A percentile compares a stretch with the other conserved stretches of the same genome.
Conservation (phyloP, 2,797 vertebrate species). For the Danio kyathit region DNA sequence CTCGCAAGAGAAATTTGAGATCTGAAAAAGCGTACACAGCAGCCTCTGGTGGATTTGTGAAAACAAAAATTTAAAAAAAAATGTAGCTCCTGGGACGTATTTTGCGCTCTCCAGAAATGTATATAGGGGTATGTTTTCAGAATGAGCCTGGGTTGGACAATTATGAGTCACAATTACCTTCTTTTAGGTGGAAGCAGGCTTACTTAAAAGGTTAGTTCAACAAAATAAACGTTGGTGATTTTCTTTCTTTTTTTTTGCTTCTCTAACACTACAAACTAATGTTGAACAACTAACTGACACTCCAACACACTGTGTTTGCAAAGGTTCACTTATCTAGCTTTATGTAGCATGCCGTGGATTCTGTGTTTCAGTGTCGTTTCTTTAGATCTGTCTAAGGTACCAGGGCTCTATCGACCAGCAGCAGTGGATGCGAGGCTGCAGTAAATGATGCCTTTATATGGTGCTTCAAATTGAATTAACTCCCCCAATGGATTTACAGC, state of each 20-base stretch:
- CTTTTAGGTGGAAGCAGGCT: not conserved
- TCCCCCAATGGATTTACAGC: conserved; percentile 54
- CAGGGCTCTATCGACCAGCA: conserved; percentile 26
- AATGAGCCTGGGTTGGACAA: too few relatives aligned
- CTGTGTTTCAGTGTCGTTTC: not conserved
- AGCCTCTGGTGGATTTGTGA: too few relatives aligned
- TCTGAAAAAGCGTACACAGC: too few relatives aligned
- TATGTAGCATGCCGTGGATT: not conserved
- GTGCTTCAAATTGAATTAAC: conserved; percentile 59
- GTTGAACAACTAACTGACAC: not conserved
- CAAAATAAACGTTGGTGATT: too few relatives aligned
- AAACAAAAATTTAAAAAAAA: too few relatives aligned
- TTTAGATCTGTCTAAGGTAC: conserved; percentile 25
- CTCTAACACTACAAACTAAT: not conserved
- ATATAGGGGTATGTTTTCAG: too few relatives aligned
- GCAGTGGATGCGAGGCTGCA: conserved; percentile 27
- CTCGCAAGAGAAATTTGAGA: too few relatives aligned
- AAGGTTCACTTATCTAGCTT: not conserved
- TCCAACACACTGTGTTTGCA: not conserved
- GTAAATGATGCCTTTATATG: conserved; percentile 60
- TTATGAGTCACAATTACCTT: not conserved
- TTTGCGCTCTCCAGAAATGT: too few relatives aligned
- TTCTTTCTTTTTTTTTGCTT: not conserved
- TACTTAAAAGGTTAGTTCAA: too few relatives aligned
- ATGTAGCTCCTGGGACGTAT: too few relatives aligned